Percentiles rank a stretch among this genome's conserved stretches.
Conservation (phyloP, 2,888 invertebrate genomes). For the Ecliptopera silaceata region DNA sequence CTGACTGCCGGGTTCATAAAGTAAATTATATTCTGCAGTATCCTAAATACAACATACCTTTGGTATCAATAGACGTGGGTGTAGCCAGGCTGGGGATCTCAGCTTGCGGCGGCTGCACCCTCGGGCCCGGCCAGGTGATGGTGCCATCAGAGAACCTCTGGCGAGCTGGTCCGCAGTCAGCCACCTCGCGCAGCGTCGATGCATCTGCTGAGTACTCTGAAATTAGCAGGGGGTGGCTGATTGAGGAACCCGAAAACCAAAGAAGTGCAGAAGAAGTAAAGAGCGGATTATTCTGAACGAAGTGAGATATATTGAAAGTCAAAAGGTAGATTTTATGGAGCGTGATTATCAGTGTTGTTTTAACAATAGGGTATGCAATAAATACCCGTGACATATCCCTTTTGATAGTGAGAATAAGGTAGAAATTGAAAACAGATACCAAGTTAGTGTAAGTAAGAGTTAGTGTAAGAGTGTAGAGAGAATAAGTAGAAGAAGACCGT, state of each 20-base stretch:
- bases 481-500: no score
- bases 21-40: background rate
- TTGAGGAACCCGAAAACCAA: constrained; percentile 26
- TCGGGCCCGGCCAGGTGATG: constrained; percentile 81
- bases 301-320: no score
- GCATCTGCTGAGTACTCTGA: constrained; percentile 77
- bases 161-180: constrained; percentile 79
- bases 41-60: constrained; percentile 58
- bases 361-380: no score
- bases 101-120: constrained; percentile 73
- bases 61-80: constrained; percentile 74
- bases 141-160: constrained; percentile 82
- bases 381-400: no score
- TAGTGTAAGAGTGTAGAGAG: no score
- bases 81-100: constrained; percentile 72
- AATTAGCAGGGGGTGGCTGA: constrained; percentile 27
- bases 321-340: no score
- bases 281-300: background rate
- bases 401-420: no score
- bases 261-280: constrained; percentile 16
- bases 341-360: no score
- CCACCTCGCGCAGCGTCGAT: constrained; percentile 73
- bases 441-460: no score
- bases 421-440: no score
- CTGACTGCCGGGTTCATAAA: background rate